phyloP scores from a whole-genome alignment of 2,888 invertebrate genomes.

The Clusia tigrina region DNA sequence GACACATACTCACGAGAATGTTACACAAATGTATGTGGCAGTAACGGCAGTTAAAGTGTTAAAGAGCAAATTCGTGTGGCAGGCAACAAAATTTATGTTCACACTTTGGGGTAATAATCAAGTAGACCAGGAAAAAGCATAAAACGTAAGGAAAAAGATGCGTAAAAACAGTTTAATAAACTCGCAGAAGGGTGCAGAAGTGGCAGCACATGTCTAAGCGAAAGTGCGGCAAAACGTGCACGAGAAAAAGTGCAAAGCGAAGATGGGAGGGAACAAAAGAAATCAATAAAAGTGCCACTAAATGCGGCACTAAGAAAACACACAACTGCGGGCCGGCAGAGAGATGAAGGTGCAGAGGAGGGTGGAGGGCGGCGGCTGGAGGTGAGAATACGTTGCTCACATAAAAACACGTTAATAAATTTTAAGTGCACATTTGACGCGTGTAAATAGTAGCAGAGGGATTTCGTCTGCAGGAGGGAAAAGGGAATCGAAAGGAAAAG shows the following conservation, averaged over 20 bases:
- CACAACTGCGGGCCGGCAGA: background rate
- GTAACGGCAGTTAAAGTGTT: conserved; percentile 1
- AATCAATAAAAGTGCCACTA: conserved; percentile 1
- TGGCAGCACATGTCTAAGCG: conserved; percentile 46
- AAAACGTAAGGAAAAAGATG: conserved; percentile 9
- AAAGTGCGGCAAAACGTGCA: conserved; percentile 11
- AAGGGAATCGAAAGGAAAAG: too few relatives aligned
- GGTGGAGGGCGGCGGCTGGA: background rate
- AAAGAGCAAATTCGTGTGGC: conserved; percentile 22
- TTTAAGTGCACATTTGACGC: conserved; percentile 4
- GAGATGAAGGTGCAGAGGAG: background rate
- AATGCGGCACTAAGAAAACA: background rate
- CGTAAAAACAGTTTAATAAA: conserved; percentile 53
- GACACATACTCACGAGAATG: too few relatives aligned
- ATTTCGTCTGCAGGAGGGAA: background rate
- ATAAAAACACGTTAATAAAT: background rate
- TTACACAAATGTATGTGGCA: background rate
- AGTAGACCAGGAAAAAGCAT: background rate
- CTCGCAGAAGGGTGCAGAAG: conserved; percentile 52
- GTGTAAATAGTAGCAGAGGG: background rate
- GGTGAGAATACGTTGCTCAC: background rate
- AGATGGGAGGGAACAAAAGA: background rate
- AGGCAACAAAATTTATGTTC: conserved; percentile 48
- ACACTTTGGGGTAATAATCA: conserved; percentile 48
- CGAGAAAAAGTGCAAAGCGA: too few relatives aligned